Conservation (phyloP, 2,113 vertebrate species). For the Dolichotis patagonum region DNA sequence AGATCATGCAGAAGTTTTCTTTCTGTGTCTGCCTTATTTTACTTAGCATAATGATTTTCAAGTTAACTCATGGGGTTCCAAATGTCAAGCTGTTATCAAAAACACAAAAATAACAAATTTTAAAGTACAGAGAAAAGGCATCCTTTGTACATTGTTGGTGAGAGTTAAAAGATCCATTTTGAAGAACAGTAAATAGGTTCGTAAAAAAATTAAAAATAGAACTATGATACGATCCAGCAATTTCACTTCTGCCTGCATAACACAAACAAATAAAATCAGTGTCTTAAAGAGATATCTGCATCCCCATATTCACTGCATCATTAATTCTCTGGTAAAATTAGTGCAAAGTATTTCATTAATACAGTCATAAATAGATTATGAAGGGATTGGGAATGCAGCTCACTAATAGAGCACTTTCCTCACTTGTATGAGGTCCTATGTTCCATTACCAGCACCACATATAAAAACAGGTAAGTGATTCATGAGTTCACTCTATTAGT, state of each 20-base stretch:
- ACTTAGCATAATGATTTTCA: not conserved
- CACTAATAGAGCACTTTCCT: not conserved
- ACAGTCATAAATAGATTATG: constrained; percentile 26
- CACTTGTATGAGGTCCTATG: not conserved
- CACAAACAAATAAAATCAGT: constrained; percentile 17
- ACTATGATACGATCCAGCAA: not conserved
- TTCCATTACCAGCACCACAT: not conserved
- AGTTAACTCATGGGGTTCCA: not conserved
- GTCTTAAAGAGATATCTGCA: not conserved
- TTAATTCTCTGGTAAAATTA: constrained; percentile 40
- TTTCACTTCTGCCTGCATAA: not conserved
- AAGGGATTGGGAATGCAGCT: not conserved
- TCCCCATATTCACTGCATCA: not conserved
- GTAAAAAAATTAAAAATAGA: not conserved
- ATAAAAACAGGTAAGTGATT: not conserved
- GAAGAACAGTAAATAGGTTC: not conserved
- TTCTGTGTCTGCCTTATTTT: not conserved
- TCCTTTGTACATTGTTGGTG: not conserved
- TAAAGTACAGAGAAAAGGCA: too few species aligned
- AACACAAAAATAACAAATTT: not conserved
- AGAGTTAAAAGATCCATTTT: not conserved
- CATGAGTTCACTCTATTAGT: constrained; percentile 32
- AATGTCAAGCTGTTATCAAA: not conserved
- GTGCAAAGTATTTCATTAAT: constrained; percentile 56
- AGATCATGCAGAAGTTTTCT: not conserved